These are phyloP conservation scores for Drosophila aff. DNA, from an alignment of 1,140 invertebrate species.

Conservation along the genomic window DNA sequence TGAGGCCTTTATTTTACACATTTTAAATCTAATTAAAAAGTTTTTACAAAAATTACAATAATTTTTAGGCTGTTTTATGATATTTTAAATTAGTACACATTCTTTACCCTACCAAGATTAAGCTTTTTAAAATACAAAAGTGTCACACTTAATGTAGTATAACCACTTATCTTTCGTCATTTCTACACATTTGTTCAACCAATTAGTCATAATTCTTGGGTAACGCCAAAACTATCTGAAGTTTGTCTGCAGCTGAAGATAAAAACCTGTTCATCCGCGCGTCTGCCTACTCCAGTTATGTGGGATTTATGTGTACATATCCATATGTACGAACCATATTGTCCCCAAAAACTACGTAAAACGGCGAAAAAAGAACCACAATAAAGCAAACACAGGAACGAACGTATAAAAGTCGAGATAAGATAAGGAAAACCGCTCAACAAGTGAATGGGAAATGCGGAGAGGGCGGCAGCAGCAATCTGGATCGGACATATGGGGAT, in stretches of 20 bases:
- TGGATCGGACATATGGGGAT: slow-evolving; percentile 9
- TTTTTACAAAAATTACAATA: background rate
- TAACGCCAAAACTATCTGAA: slow-evolving; percentile 13
- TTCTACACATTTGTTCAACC: background rate
- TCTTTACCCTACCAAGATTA: too few species aligned
- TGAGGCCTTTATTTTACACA: background rate
- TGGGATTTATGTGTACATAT: slow-evolving; percentile 25
- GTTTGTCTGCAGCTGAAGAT: slow-evolving; percentile 18
- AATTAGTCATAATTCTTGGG: slow-evolving; percentile 24
- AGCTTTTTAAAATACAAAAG: background rate
- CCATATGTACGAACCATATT: slow-evolving; percentile 27
- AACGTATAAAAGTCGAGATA: slow-evolving; percentile 71
- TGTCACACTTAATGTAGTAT: background rate
- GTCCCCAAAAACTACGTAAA: slow-evolving; percentile 16
- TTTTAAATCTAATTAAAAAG: background rate
- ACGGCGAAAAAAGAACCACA: slow-evolving; percentile 53
- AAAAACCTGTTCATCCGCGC: slow-evolving; percentile 41
- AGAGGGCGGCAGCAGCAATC: background rate
- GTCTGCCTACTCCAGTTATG: slow-evolving; percentile 16
- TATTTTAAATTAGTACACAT: background rate
- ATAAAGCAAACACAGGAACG: slow-evolving; percentile 63
- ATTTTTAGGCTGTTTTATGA: background rate
- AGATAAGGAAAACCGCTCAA: slow-evolving; percentile 76
- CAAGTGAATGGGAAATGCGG: slow-evolving; percentile 67
- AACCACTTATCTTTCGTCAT: background rate